Percentiles rank a stretch among this genome's conserved stretches.
Evolutionary conservation across 2,113 vertebrate genomes (phyloP).

Genomic region (Hystrix brachyura): DNA sequence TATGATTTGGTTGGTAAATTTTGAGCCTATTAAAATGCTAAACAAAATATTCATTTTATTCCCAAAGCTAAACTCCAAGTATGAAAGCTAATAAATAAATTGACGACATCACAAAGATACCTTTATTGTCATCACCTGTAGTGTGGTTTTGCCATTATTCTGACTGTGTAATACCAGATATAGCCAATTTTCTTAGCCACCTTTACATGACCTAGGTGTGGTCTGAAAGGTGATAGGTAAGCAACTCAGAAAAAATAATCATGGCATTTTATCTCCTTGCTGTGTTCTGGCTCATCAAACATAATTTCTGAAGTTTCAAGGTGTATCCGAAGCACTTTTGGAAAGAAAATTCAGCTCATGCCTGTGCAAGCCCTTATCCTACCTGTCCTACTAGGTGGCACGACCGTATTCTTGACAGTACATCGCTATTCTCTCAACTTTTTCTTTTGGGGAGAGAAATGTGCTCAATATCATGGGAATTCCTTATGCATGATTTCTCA

Average conservation of each 20-base stretch:
- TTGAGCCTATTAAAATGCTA: not conserved
- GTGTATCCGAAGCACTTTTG: not conserved
- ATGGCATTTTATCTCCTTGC: not conserved
- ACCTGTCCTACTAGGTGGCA: not conserved
- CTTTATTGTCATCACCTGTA: not conserved
- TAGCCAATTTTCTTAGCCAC: not conserved
- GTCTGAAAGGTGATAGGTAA: not conserved
- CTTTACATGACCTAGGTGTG: not conserved
- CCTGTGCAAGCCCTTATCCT: not conserved
- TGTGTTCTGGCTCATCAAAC: not conserved
- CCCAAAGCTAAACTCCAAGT: not conserved
- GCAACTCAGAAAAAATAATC: not conserved
- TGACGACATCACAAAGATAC: not conserved
- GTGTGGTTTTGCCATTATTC: not conserved
- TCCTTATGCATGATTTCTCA: slow-evolving; percentile 60
- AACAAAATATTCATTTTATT: not conserved
- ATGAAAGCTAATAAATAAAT: not conserved
- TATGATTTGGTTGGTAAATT: not conserved
- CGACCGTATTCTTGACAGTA: not conserved
- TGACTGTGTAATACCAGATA: not conserved
- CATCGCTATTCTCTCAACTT: slow-evolving; percentile 20
- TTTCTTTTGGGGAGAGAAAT: not conserved
- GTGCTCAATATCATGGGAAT: slow-evolving; percentile 47
- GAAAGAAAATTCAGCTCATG: not conserved
- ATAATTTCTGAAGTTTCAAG: slow-evolving; percentile 5